Evolutionary conservation across 2,113 vertebrate species (phyloP).

Genomic region (Cyanoramphus novaezelandiae): DNA sequence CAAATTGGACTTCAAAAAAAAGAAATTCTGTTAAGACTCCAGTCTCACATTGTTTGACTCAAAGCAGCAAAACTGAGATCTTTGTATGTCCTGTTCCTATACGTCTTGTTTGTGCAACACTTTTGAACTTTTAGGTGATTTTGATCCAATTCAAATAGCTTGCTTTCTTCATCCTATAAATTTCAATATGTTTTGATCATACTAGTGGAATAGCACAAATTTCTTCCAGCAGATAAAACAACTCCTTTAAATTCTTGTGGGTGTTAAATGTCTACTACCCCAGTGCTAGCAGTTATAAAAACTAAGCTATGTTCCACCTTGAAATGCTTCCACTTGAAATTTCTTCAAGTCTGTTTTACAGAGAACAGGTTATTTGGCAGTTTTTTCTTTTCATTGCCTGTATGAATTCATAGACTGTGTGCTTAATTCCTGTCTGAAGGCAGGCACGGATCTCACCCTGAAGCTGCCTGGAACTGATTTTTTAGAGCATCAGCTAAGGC

Average conservation of each 20-base stretch:
- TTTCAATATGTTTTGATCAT: not conserved
- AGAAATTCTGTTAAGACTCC: not conserved
- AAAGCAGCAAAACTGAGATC: not conserved
- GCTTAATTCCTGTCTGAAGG: constrained; percentile 10
- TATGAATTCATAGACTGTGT: constrained; percentile 10
- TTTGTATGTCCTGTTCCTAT: not conserved
- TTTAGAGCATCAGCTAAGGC: not conserved
- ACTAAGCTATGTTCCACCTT: not conserved
- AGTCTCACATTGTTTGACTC: not conserved
- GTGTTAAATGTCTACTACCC: constrained; percentile 34
- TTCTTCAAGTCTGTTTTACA: constrained; percentile 9
- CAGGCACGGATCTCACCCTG: not conserved
- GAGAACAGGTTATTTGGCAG: not conserved
- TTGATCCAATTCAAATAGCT: constrained; percentile 28
- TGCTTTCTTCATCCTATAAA: not conserved
- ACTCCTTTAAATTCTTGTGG: constrained; percentile 51
- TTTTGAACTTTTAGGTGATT: not conserved
- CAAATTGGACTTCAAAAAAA: not conserved
- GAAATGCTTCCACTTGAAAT: constrained; percentile 23
- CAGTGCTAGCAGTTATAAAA: not conserved
- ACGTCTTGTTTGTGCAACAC: not conserved
- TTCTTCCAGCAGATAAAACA: constrained; percentile 45
- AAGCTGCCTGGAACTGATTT: not conserved
- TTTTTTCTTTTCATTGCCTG: not conserved
- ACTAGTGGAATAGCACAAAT: not conserved